Base-by-base conservation (phyloP, 2,888 invertebrate genomes). In the Drosophila mettleri region DNA sequence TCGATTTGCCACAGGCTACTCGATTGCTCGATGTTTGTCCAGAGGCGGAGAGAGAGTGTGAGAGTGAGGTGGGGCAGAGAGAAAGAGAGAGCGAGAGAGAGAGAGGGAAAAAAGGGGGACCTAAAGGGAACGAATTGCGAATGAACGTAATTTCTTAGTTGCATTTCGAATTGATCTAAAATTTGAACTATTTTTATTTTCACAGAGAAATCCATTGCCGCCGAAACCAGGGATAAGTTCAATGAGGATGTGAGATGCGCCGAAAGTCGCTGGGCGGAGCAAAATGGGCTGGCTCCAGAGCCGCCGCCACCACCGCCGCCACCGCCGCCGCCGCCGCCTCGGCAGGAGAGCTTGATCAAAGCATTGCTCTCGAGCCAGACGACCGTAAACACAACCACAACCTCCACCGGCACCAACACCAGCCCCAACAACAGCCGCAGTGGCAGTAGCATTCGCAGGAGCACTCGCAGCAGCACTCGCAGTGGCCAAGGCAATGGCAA, bases 221-320 rank as follows among this genome's bases (percentile, higher is more conserved):
- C 45, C n/a, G 67, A 80, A 9, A 69, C 69, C 61, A 48, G 96
- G 95, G 94, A 95, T 74, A 96, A 96, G 91, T 97, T 97, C 92
- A 96, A 96, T 0, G 94, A 94, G 48, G 97, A 97, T 92, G 94
- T 97, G 2, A 93, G 94, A 57, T 94, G 93, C 62, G 97, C 97
- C 0, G 97, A 97, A 89, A 14, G 10, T 1, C 70, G 70, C 14
- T 27, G 24, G 20, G 43, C 14, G 9, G 16, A 9, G 2, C 38
- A 27, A 2, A n/a, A 14, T 2, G 3, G 1, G 29, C 1, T 24
- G 31, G 12, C 7, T 1, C 14, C 8, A 36, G 52, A 16, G 43
- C 54, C 46, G 14, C 14, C 33, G 29, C 27, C 3, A n/a, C n/a
- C n/a, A n/a, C n/a, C n/a, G n/a, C n/a, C n/a, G n/a, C n/a, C n/a